Base-by-base conservation (phyloP, 2,113 vertebrate genomes). In the Pachycephala philippinensis region DNA sequence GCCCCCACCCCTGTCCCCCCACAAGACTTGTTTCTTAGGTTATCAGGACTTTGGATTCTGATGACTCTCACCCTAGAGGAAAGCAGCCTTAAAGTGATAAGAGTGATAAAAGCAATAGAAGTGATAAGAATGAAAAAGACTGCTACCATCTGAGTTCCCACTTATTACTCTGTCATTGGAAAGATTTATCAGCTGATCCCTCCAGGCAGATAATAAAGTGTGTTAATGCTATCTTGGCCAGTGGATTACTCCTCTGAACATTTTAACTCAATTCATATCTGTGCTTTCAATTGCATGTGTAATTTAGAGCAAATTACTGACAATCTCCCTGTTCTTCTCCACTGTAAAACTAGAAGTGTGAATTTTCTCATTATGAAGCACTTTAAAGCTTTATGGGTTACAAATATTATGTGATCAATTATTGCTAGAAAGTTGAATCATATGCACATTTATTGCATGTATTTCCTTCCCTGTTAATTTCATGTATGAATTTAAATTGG, bases 61-160 rank as follows among this genome's bases (percentile, higher is more conserved):
- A 53, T 71, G 42, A 59, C 7, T 79, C 14, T 78, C 19, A 84
- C n/a, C 57, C 27, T 76, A 26, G 31, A 75, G 52, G 33, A 66
- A 93, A 79, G 47, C 11, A 66, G 15, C 16, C 22, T 93, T 75
- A 60, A 91, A 75, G 44, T 56, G 52, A 50, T 84, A 81, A 89
- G 76, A 80, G 59, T 59, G 61, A 71, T 87, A 93, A 93, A 91
- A 93, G 31, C 24, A 61, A 59, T 15, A 82, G 27, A 87, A 90
- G 52, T 70, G 54, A 70, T 89, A 70, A 84, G 87, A 94, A 56
- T 70, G 47, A 87, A 70, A 91, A 93, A 87, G 47, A 56, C 69
- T 82, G 21, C 74, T 87, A 52, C 37, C 49, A 65, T 76, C 53
- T 85, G 70, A n/a, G 11, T 27, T 85, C 22, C 75, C 53, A 65